Base-by-base conservation (phyloP, 1,140 invertebrate species). In the Pemphigus obesinymphae region DNA sequence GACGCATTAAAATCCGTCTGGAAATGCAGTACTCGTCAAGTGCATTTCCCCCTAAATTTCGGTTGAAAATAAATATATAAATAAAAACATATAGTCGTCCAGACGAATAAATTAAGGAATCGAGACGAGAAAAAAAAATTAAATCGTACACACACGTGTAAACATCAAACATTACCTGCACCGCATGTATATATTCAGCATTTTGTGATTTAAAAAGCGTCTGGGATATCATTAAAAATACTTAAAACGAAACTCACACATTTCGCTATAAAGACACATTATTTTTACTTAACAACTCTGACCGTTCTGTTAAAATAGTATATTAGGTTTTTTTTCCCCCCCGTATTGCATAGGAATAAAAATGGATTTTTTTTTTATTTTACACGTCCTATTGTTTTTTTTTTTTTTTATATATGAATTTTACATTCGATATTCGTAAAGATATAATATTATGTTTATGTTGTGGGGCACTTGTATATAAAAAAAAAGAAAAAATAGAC, bases 1-100 rank as follows among this genome's bases (percentile, higher is more conserved):
- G 76, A 80, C 76, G 55, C 76, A 80, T 80, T 80, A 80, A 80
- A 80, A 80, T 63, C 76, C n/a, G 76, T 80, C 76, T 80, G 76
- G 76, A 80, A 80, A 80, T 80, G 76, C 76, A 80, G 76, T n/a
- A n/a, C n/a, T 76, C 50, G 73, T 43, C 55, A 80, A 80, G 76
- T 80, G 76, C 76, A 80, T 80, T 80, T 80, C 76, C 76, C 76
- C 76, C 76, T 80, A 80, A 80, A 80, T 45, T 80, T 80, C 53
- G 55, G 50, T 78, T 29, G 15, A 78, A 78, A 78, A 80, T 80
- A 40, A 80, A 80, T 43, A 43, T 63, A 80, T 43, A 80, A n/a
- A 63, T 80, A 61, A n/a, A n/a, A n/a, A n/a, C n/a, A n/a, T n/a
- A n/a, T 63, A 40, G 37, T 80, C 37, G 55, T 63, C 76, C 76